phyloP scores from a whole-genome alignment of 2,797 vertebrate genomes.

The Sorex maritimensis region DNA sequence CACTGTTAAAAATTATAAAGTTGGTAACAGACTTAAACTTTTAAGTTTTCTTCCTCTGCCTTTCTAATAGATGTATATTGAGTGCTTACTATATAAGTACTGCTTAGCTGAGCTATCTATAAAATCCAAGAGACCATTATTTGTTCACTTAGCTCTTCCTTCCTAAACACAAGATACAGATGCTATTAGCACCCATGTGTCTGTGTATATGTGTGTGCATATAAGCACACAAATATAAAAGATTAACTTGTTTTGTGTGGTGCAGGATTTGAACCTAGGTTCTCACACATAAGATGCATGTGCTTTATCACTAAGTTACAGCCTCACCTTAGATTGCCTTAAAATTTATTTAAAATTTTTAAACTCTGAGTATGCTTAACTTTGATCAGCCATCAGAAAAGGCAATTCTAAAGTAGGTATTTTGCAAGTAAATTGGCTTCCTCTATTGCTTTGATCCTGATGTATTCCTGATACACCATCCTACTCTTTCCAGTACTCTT shows the following conservation, averaged over 20 bases:
- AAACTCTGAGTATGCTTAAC: slow-evolving; percentile 3
- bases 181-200: not conserved
- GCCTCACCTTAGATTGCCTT: not conserved
- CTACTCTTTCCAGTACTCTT: not conserved
- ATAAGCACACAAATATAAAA: not conserved
- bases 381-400: not conserved
- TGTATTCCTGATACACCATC: not conserved
- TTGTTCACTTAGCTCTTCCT: not conserved
- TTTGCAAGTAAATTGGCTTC: not conserved
- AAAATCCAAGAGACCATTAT: not conserved
- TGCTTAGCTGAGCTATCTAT: not conserved
- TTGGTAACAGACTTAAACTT: not conserved
- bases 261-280: no score
- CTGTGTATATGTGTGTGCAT: not conserved
- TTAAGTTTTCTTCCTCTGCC: not conserved
- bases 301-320: no score
- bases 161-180: not conserved
- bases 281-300: no score
- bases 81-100: not conserved
- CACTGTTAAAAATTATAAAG: not conserved
- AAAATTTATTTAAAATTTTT: not conserved
- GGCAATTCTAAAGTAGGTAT: not conserved
- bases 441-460: slow-evolving; percentile 5
- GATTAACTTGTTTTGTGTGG: not conserved
- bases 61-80: not conserved